Conservation (phyloP, 2,113 vertebrate genomes). For the Nesoenas mayeri region DNA sequence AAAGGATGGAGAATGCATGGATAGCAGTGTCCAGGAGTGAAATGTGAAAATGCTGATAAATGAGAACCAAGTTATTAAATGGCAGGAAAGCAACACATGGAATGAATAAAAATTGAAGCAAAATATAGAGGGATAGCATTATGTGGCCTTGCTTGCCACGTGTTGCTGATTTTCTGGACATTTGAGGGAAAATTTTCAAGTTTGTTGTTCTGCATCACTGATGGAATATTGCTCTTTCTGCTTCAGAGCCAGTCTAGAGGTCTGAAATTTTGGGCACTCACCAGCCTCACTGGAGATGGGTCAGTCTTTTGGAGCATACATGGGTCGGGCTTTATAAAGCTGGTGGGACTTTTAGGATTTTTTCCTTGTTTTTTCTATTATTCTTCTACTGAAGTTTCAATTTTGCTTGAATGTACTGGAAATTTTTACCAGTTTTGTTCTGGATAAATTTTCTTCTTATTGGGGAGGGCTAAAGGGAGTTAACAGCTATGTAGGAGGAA, state of each 20-base stretch:
- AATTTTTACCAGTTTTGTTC: not conserved
- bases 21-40: slow-evolving; percentile 5
- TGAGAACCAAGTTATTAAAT: not conserved
- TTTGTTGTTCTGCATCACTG: not conserved
- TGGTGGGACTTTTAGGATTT: not conserved
- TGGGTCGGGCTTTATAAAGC: not conserved
- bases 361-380: not conserved
- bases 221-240: not conserved
- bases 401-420: not conserved
- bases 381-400: not conserved
- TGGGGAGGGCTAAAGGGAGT: not conserved
- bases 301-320: not conserved
- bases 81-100: slow-evolving; percentile 48
- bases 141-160: not conserved
- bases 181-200: not conserved
- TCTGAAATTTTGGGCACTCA: not conserved
- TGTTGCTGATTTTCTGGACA: slow-evolving; percentile 20
- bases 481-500: not conserved
- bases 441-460: not conserved
- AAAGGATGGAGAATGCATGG: slow-evolving; percentile 33
- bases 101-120: slow-evolving; percentile 23
- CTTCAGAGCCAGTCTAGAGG: not conserved
- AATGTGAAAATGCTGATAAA: slow-evolving; percentile 24
- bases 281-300: not conserved
- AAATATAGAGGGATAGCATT: not conserved